Evolutionary conservation across 2,797 vertebrate species (phyloP).

Genomic region (Hapalemur alaotrensis): DNA sequence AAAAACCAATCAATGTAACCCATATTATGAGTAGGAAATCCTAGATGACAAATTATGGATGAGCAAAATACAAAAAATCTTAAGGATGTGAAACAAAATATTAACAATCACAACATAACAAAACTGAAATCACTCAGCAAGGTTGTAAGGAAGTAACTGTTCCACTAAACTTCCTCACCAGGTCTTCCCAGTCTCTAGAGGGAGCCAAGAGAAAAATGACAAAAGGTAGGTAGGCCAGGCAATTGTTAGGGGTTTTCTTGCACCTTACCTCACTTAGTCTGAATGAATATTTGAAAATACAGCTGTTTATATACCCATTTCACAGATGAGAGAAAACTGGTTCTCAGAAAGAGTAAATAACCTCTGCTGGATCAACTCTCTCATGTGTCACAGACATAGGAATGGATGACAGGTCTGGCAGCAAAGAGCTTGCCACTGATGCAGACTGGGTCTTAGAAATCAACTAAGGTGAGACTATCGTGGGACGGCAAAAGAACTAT

Average conservation of each 20-base stretch:
- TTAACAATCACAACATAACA: neutral
- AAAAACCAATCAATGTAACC: neutral
- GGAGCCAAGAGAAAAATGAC: neutral
- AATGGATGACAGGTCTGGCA: accelerated
- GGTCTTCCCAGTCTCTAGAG: neutral
- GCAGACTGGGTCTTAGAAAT: neutral
- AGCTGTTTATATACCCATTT: neutral
- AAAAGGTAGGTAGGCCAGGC: neutral
- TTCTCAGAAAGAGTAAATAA: neutral
- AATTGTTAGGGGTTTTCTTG: neutral
- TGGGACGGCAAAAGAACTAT: neutral
- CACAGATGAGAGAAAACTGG: neutral
- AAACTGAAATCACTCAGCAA: neutral
- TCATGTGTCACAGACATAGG: neutral
- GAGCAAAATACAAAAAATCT: neutral
- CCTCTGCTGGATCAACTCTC: neutral
- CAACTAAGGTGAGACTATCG: neutral
- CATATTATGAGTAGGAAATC: neutral
- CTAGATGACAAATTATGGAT: neutral
- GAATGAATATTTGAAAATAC: neutral
- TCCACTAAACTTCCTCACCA: neutral
- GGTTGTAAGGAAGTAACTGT: neutral
- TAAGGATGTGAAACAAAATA: neutral
- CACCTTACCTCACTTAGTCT: neutral
- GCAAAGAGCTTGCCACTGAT: neutral